Percentiles rank a stretch among this genome's conserved stretches.
phyloP scores from a whole-genome alignment of 2,797 vertebrate genomes.

The Onychomys leucogaster region DNA sequence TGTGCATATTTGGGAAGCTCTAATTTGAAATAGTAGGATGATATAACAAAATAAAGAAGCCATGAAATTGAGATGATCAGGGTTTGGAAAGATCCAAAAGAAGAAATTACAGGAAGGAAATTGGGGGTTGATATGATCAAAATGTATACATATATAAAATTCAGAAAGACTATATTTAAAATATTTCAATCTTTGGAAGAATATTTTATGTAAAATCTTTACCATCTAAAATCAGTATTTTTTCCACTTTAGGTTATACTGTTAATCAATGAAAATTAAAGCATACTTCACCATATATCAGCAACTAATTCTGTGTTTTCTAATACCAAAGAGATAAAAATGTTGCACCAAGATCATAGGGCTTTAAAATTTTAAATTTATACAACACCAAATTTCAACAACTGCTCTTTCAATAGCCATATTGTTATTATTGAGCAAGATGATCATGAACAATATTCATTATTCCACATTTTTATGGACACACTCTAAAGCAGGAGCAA shows the following conservation, averaged over 20 bases:
- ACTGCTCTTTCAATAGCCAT: not conserved
- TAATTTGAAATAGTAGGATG: not conserved
- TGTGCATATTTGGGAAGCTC: not conserved
- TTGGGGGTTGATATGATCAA: not conserved
- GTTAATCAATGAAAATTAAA: slow-evolving; percentile 15
- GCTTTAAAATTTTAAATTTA: not conserved
- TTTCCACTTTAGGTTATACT: not conserved
- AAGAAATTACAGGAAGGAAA: not conserved
- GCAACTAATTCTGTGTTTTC: not conserved
- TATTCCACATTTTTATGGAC: not conserved
- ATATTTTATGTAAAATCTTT: not conserved
- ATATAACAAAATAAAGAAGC: not conserved
- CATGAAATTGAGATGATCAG: not conserved
- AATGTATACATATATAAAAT: not conserved
- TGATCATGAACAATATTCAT: slow-evolving; percentile 29
- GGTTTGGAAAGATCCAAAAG: not conserved
- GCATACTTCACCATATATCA: not conserved
- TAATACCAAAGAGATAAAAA: not conserved
- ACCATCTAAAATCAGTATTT: not conserved
- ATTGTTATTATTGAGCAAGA: not conserved
- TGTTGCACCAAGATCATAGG: not conserved
- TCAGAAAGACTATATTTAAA: not conserved
- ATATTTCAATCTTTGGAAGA: not conserved
- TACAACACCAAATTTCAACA: not conserved
- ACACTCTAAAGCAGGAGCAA: not conserved